Percentiles rank a stretch among this genome's conserved stretches.
These are phyloP conservation scores for Lissocephala sabroskyi DNA, from an alignment of 2,888 invertebrate species.

Conservation along the genomic window DNA sequence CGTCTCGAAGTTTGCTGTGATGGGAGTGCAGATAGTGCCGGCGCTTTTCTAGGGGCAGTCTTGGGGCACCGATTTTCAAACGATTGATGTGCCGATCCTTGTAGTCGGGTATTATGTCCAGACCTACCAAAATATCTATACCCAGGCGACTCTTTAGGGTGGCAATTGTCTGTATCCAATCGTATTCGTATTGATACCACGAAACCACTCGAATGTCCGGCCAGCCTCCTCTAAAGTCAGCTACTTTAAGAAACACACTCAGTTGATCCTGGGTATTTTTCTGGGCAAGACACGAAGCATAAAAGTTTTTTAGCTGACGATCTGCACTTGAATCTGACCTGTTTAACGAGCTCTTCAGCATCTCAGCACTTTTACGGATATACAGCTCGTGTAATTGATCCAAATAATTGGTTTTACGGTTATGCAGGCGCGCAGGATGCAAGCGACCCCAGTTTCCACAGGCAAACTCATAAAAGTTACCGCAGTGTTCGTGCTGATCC, in stretches of 20 bases:
- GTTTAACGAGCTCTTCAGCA: slow-evolving; percentile 38
- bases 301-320: slow-evolving; percentile 58
- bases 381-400: slow-evolving; percentile 62
- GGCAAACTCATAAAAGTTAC: slow-evolving; percentile 67
- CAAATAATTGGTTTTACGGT: slow-evolving; percentile 50
- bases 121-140: slow-evolving; percentile 64
- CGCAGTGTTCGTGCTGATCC: slow-evolving; percentile 34
- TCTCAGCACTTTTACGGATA: slow-evolving; percentile 59
- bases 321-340: slow-evolving; percentile 52
- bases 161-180: slow-evolving; percentile 64
- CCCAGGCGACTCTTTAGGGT: slow-evolving; percentile 57
- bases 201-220: slow-evolving; percentile 47
- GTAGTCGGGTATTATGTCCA: slow-evolving; percentile 63
- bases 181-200: slow-evolving; percentile 66
- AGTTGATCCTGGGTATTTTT: slow-evolving; percentile 40
- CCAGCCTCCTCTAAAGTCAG: slow-evolving; percentile 67
- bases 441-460: slow-evolving; percentile 66
- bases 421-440: slow-evolving; percentile 45
- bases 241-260: slow-evolving; percentile 41
- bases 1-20: slow-evolving; percentile 31
- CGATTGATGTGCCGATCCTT: slow-evolving; percentile 59
- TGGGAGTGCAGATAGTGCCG: slow-evolving; percentile 44
- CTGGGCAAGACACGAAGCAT: slow-evolving; percentile 49
- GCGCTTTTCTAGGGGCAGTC: slow-evolving; percentile 40
- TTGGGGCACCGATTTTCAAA: slow-evolving; percentile 65